Base-by-base conservation (phyloP, 1,140 invertebrate species). In the Hycleus cichorii region DNA sequence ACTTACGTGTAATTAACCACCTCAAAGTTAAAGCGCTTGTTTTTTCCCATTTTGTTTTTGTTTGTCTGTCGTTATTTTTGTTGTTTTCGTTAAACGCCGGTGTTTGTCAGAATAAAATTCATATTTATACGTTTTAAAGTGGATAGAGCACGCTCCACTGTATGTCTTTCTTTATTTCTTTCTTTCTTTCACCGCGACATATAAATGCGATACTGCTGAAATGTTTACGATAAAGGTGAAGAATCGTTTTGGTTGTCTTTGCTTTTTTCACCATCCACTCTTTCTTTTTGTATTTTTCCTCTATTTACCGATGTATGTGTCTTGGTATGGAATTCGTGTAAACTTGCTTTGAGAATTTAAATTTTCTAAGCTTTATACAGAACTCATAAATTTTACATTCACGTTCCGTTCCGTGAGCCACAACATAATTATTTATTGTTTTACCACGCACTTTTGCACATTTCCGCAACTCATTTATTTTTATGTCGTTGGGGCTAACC, bases 381-480 rank as follows among this genome's bases (percentile, higher is more conserved):
- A 45, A 27, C 40, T 27, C 42, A 53, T 53, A 53, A 53, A 53
- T 53, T 53, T 53, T 45, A 53, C 51, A 53, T 53, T 27, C 51
- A 53, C 51, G 43, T 43, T 26, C 25, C 43, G 43, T 53, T 53
- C 11, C 40, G 11, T 42, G 40, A 42, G 40, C 32, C 32, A 32
- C 32, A 32, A 32, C 32, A 32, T 32, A 32, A 32, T 32, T 32
- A 32, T 32, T 32, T 32, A 32, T 32, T 32, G 32, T 32, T 32
- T 32, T 32, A 32, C 32, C 32, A 32, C 32, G 32, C 32, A 32
- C 32, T 32, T 32, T 32, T 32, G 32, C 32, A 32, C 32, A 32
- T 32, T 32, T 32, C 32, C 32, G 32, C 32, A 32, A 32, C 32
- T 32, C 32, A 32, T 32, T 32, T 32, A 32, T 32, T 32, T 32